Evolutionary conservation across 64 coral and sea anemone genomes (phyloP), one percentile per base, ranked within the genome.

Genomic region (Montipora foliosa): DNA sequence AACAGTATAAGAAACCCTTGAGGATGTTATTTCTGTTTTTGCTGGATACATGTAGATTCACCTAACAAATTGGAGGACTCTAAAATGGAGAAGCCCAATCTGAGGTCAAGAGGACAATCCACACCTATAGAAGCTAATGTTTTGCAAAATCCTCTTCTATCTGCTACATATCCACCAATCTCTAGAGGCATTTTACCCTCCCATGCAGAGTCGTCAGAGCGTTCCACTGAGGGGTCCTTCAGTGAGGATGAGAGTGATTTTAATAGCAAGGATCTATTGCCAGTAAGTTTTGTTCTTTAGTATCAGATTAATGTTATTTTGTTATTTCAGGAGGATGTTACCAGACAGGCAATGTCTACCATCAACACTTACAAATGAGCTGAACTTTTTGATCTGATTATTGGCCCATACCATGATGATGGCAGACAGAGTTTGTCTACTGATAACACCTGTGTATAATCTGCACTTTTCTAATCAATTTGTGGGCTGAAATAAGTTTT

Each of bases 161-260:
- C 82, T 49, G 64, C 82, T 50, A 22, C 82, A 21, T 17, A 46
- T 6, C 66, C 82, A 86, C 16, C 71, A 9, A 46, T 72, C 44
- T 86, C 82, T 19, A 47, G 64, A 49, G 67, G 64, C 47, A 11
- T 72, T 86, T 62, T 16, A 7, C 20, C 4, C 7, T 44, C 66
- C 20, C 46, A 71, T 9, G 19, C 15, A 59, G 64, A 71, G 16
- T 86, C 46, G 44, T 66, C 47, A 2, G 0, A 57, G 6, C 53
- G 47, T 71, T 29, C 44, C 5, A 21, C 62, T 47, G 64, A 86
- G 64, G 82, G 67, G 22, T 86, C 82, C 16, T 17, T 71, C 17
- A 86, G 64, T 86, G 82, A 59, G 8, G 82, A 86, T 70, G 82
- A 86, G 82, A 86, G 66, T 86, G 82, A 64, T 3, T 5, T 72